Base-by-base conservation (phyloP, 2,113 vertebrate species). In the Megaceryle torquata region DNA sequence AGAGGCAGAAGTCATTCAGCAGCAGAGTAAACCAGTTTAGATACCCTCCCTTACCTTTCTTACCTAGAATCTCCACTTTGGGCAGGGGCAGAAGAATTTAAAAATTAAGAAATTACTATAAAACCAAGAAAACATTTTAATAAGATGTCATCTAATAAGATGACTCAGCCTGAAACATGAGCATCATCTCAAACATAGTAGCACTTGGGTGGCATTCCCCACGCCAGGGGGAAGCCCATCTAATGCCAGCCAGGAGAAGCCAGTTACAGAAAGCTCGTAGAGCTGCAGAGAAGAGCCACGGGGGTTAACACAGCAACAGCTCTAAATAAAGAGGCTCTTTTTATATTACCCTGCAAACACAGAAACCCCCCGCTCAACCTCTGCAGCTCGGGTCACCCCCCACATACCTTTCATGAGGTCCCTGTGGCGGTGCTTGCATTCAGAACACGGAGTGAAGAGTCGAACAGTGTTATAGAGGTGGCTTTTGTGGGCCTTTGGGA, bases 401-500 rank as follows among this genome's bases (percentile, higher is more conserved):
- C 80, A 89, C 97, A 39, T 84, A 98, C 98, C 97, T 97, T 88
- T 86, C 11, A 13, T 11, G 63, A 95, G 97, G 98, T 98, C 98
- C 91, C 92, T 54, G 60, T 74, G 95, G 39, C 53, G 76, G 26
- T 95, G 96, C 54, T 96, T 91, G 77, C 98, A 98, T 17, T 98
- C 98, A 18, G 98, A 96, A 31, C 95, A 97, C 0, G 99, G 98
- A 5, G 98, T 98, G 95, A 99, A 98, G 61, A 99, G 98, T 7
- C 99, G 97, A 35, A 99, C 98, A 1, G 99, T 99, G 98, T 99
- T 99, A 88, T 98, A 99, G 60, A 98, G 93, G 56, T 97, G 97
- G 26, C 96, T 96, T 37, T 89, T 96, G 17, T 72, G 94, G n/a
- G 96, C 94, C 65, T 98, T 98, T 13, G 98, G 97, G 70, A 98